Conservation (phyloP, 2,888 invertebrate species). For the Perizoma affinitatum region DNA sequence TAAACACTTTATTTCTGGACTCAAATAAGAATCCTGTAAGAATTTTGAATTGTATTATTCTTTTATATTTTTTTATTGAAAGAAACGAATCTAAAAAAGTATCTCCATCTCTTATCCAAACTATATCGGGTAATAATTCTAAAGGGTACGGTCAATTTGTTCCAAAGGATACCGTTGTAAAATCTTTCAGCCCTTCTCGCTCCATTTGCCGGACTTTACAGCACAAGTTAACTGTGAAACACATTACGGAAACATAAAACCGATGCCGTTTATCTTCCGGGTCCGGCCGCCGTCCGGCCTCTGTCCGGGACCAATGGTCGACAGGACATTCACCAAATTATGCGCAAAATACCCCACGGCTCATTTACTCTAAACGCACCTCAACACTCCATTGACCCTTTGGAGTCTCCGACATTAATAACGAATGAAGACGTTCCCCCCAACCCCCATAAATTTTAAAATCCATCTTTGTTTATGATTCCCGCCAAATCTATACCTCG, state of each 20-base stretch:
- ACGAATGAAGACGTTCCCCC: conserved; percentile 54
- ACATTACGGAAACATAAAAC: conserved; percentile 55
- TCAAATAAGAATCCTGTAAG: background rate
- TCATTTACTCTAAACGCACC: conserved; percentile 74
- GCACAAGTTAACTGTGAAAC: conserved; percentile 40
- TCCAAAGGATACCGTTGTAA: conserved; percentile 27
- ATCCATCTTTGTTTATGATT: conserved; percentile 53
- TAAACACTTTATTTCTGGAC: no score
- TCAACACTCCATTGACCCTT: conserved; percentile 70
- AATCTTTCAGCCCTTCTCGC: conserved; percentile 37
- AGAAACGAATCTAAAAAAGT: no score
- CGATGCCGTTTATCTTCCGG: conserved; percentile 54
- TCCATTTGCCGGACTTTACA: conserved; percentile 35
- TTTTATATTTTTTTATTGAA: conserved; percentile 3
- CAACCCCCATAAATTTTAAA: conserved; percentile 45
- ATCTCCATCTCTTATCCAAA: conserved; percentile 1
- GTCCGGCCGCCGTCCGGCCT: conserved; percentile 43
- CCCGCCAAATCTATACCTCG: conserved; percentile 41
- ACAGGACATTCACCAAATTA: conserved; percentile 65
- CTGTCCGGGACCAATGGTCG: conserved; percentile 37
- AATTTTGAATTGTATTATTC: background rate
- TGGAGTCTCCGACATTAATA: conserved; percentile 62
- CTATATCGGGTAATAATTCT: conserved; percentile 16
- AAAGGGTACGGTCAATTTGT: conserved; percentile 30
- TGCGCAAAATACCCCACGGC: conserved; percentile 75